phyloP scores from a whole-genome alignment of 2,113 vertebrate genomes.

The Scatophagus argus region DNA sequence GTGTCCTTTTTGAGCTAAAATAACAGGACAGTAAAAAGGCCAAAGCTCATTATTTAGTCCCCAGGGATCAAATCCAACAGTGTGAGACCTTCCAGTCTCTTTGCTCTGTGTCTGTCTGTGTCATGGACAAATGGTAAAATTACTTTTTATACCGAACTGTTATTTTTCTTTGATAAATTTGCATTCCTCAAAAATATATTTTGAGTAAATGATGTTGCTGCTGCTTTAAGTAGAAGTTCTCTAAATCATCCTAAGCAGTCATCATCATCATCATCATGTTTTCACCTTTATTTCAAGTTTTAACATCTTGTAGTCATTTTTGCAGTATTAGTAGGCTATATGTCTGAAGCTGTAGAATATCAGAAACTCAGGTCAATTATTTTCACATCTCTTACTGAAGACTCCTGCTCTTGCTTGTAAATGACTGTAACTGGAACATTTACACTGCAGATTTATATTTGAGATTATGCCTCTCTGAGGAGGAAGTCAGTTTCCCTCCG shows the following conservation, averaged over 20 bases:
- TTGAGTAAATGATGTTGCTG: background rate
- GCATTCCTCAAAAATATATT: background rate
- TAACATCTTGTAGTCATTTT: constrained; percentile 4
- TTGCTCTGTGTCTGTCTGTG: constrained; percentile 18
- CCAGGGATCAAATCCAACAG: constrained; percentile 38
- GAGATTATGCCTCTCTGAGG: constrained; percentile 51
- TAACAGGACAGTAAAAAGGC: background rate
- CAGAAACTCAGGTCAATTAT: constrained; percentile 42
- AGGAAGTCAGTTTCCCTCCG: constrained; percentile 62
- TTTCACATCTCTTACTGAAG: constrained; percentile 26
- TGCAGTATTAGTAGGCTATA: constrained; percentile 4
- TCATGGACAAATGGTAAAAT: background rate
- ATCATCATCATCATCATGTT: too few relatives aligned
- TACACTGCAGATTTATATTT: constrained; percentile 53
- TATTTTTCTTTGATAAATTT: background rate
- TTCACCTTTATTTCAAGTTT: background rate
- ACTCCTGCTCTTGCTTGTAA: constrained; percentile 34
- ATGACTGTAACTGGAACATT: constrained; percentile 63
- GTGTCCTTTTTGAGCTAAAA: too few relatives aligned
- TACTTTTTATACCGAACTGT: constrained; percentile 16
- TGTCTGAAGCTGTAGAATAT: constrained; percentile 9
- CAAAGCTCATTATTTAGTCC: background rate
- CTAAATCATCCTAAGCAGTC: background rate
- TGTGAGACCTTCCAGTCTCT: constrained; percentile 26
- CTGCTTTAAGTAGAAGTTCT: background rate